phyloP scores from a whole-genome alignment of 2,113 vertebrate genomes.

The Aix galericulata region DNA sequence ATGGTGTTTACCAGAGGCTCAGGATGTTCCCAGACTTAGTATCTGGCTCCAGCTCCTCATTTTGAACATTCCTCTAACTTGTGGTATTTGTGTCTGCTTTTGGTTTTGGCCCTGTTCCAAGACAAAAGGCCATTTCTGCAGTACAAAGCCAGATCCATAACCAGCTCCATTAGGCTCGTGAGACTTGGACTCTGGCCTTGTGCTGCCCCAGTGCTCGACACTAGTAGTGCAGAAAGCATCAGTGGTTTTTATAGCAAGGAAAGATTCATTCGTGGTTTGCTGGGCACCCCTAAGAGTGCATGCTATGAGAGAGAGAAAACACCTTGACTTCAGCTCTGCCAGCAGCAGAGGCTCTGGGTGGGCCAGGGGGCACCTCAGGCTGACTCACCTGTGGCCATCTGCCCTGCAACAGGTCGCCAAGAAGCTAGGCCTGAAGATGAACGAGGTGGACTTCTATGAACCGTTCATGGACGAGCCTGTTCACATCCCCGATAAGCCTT shows the following conservation, averaged over 20 bases:
- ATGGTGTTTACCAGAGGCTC: background rate
- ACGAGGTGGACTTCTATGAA: conserved; percentile 97
- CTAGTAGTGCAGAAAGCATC: background rate
- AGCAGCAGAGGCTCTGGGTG: background rate
- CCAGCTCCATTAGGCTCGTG: background rate
- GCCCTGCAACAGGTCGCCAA: conserved; percentile 87
- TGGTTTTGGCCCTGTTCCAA: background rate
- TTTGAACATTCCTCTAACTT: background rate
- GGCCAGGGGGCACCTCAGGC: background rate
- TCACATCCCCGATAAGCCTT: conserved; percentile 89
- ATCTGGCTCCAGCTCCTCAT: background rate
- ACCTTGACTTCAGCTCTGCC: background rate
- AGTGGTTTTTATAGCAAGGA: background rate
- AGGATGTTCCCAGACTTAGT: background rate
- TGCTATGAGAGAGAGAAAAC: background rate
- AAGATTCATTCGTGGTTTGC: background rate
- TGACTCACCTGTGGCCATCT: background rate
- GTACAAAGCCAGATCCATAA: background rate
- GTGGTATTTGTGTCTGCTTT: background rate
- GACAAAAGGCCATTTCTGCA: background rate
- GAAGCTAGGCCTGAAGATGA: conserved; percentile 92
- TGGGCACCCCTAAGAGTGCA: background rate
- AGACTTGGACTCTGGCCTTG: background rate
- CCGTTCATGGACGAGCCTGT: conserved; percentile 95
- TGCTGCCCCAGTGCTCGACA: background rate